phyloP scores from a whole-genome alignment of 2,888 invertebrate species.

The Troglohyphantes excavatus region DNA sequence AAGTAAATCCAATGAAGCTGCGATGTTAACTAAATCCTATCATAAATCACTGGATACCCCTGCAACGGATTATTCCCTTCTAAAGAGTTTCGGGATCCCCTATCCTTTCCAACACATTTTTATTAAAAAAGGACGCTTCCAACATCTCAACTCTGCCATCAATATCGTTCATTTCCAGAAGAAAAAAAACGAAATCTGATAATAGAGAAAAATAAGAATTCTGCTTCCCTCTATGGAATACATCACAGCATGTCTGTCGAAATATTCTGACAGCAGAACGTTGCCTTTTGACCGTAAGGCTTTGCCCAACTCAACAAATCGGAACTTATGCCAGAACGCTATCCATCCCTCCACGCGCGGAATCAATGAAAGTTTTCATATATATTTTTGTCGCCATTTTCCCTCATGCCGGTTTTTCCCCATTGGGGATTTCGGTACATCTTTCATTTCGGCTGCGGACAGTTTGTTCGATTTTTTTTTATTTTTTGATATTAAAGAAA shows the following conservation, averaged over 20 bases:
- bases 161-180: background rate
- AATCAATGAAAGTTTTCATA: slow-evolving; percentile 23
- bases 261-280: background rate
- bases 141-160: background rate
- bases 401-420: background rate
- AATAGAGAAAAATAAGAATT: background rate
- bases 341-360: background rate
- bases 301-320: slow-evolving; percentile 29
- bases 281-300: slow-evolving; percentile 14
- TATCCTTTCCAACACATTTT: slow-evolving; percentile 2
- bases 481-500: too few species aligned
- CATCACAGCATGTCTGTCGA: slow-evolving; percentile 4
- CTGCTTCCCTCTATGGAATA: background rate
- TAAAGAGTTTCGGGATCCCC: background rate
- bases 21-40: too few species aligned
- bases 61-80: too few species aligned
- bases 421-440: slow-evolving; percentile 27
- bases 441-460: slow-evolving; percentile 18
- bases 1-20: too few species aligned
- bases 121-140: background rate
- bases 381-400: slow-evolving; percentile 35
- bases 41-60: too few species aligned
- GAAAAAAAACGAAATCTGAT: background rate
- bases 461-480: slow-evolving; percentile 34
- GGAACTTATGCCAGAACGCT: background rate